Percentiles rank a stretch among this genome's conserved stretches.
phyloP scores from a whole-genome alignment of 2,797 vertebrate species.

The Botia kubotai region DNA sequence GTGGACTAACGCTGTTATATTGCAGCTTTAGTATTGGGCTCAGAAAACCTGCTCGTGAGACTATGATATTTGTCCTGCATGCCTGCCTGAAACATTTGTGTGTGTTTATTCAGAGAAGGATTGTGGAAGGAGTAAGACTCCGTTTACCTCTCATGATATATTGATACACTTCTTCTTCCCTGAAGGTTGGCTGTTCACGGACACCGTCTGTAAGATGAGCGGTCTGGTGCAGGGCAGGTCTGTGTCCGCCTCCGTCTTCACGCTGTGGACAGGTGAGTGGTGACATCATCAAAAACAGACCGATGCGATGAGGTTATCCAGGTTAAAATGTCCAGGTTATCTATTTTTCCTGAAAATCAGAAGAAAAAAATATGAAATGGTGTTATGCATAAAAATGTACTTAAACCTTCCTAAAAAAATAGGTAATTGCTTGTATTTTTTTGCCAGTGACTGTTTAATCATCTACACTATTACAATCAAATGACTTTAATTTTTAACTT shows the following conservation, averaged over 20 bases:
- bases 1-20: neutral
- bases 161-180: neutral
- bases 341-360: too few species aligned
- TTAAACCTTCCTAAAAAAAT: too few species aligned
- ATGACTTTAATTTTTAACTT: too few species aligned
- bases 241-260: conserved; percentile 83
- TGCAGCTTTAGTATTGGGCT: neutral
- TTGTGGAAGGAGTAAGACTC: too few species aligned
- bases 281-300: neutral
- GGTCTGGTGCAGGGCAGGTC: conserved; percentile 83
- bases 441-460: too few species aligned
- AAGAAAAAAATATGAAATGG: too few species aligned
- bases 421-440: too few species aligned
- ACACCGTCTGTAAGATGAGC: conserved; percentile 81
- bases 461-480: too few species aligned
- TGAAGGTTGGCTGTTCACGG: conserved; percentile 83
- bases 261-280: conserved; percentile 79
- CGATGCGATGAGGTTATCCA: too few species aligned
- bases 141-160: conserved; percentile 12
- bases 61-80: neutral
- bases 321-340: too few species aligned
- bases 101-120: neutral
- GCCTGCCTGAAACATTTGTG: neutral
- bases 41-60: neutral
- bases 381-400: too few species aligned